phyloP scores from a whole-genome alignment of 2,888 invertebrate species.

The Micoletzkya japonica region DNA sequence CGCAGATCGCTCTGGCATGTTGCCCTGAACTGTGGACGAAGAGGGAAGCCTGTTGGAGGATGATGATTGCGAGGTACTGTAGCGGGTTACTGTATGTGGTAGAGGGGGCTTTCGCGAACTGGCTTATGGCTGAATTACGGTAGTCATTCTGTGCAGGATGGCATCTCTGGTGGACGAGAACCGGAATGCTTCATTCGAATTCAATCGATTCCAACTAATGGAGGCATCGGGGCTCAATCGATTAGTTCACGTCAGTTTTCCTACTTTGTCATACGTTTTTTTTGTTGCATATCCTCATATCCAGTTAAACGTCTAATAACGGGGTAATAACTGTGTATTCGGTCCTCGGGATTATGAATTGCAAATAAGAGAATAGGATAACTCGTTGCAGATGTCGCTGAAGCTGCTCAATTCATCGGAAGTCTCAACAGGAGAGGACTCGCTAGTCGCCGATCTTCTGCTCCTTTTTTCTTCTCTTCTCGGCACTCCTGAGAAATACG shows the following conservation, averaged over 20 bases:
- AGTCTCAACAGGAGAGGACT: background rate
- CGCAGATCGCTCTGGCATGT: background rate
- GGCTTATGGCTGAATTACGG: too few relatives aligned
- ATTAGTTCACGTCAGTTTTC: conserved; percentile 14
- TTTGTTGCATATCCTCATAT: background rate
- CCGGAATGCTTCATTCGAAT: conserved; percentile 1
- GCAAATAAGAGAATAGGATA: too few relatives aligned
- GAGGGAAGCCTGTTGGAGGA: conserved; percentile 15
- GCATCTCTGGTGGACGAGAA: conserved; percentile 23
- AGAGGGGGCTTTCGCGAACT: too few relatives aligned
- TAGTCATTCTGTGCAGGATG: conserved; percentile 3
- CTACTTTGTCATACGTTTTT: background rate
- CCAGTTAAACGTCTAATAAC: background rate
- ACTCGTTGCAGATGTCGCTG: conserved; percentile 6
- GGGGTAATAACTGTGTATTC: too few relatives aligned
- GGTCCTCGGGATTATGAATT: too few relatives aligned
- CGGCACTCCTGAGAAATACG: conserved; percentile 17
- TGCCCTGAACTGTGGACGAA: conserved; percentile 13
- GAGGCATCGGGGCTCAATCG: conserved; percentile 9
- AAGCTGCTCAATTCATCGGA: conserved; percentile 21
- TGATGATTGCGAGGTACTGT: conserved; percentile 11
- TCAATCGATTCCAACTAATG: conserved; percentile 27
- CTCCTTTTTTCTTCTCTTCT: conserved; percentile 10
- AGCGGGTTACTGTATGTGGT: too few relatives aligned
- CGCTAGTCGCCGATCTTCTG: conserved; percentile 9